phyloP scores from a whole-genome alignment of 2,888 invertebrate genomes.

The Branchipolynoe longqiensis region DNA sequence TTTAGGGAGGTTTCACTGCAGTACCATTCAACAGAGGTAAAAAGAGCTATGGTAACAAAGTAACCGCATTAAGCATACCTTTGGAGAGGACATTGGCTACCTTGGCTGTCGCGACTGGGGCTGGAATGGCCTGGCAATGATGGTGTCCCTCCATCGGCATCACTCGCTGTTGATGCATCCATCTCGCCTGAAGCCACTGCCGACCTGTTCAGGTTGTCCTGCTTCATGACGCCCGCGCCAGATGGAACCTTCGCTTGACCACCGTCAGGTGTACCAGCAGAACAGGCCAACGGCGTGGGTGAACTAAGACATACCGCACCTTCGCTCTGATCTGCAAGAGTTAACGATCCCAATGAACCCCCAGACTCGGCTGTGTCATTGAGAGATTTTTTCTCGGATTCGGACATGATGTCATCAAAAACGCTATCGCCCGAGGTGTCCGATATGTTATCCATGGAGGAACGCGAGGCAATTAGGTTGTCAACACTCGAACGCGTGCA shows the following conservation, averaged over 20 bases:
- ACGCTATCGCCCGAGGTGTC: conserved; percentile 48
- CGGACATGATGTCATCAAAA: conserved; percentile 42
- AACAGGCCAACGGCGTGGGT: neutral
- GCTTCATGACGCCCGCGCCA: neutral
- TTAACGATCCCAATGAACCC: conserved; percentile 30
- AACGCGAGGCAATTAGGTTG: conserved; percentile 13
- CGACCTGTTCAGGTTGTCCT: conserved; percentile 15
- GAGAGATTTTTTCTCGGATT: conserved; percentile 39
- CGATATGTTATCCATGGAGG: conserved; percentile 42
- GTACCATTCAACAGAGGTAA: too few species aligned
- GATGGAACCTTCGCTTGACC: conserved; percentile 6
- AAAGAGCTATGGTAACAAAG: too few species aligned
- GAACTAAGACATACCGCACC: neutral
- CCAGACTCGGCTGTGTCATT: conserved; percentile 32
- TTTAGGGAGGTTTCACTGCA: too few species aligned
- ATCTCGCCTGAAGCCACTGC: neutral
- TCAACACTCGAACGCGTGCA: conserved; percentile 24
- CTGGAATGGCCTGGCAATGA: too few species aligned
- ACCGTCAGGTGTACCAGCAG: too few species aligned
- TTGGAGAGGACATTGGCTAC: neutral
- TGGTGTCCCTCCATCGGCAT: conserved; percentile 17
- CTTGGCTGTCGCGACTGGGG: neutral
- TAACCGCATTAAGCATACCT: too few species aligned
- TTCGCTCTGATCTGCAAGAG: conserved; percentile 1
- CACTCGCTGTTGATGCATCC: neutral